phyloP scores from a whole-genome alignment of 2,113 vertebrate genomes.

The Ammospiza caudacuta region DNA sequence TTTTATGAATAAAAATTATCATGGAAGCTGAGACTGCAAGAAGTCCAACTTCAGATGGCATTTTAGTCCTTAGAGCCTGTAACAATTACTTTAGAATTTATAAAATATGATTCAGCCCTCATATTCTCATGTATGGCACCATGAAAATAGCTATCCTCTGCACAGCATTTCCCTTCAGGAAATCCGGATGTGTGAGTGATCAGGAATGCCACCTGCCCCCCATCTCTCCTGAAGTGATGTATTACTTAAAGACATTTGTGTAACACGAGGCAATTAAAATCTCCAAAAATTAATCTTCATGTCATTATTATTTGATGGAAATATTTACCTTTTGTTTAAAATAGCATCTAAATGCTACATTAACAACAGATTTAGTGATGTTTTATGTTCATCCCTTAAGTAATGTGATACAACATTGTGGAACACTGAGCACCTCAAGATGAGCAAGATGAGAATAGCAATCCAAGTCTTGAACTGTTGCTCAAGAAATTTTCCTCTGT shows the following conservation, averaged over 20 bases:
- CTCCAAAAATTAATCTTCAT: background rate
- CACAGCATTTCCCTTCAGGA: background rate
- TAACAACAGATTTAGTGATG: background rate
- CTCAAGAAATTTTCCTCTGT: background rate
- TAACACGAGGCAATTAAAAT: background rate
- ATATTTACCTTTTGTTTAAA: background rate
- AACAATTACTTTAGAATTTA: background rate
- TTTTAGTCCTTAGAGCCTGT: background rate
- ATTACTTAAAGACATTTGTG: background rate
- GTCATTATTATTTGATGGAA: background rate
- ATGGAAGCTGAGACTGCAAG: background rate
- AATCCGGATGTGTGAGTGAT: background rate
- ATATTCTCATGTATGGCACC: background rate
- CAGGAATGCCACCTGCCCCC: accelerated
- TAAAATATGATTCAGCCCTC: background rate
- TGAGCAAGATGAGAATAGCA: accelerated
- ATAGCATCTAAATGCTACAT: background rate
- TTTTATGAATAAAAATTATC: background rate
- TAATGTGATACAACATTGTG: background rate
- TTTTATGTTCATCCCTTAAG: background rate
- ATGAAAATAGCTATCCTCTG: background rate
- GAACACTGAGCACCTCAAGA: background rate
- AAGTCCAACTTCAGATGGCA: background rate
- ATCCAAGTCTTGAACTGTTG: background rate
- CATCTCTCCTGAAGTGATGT: background rate